Evolutionary conservation across 2,888 invertebrate species (phyloP).

Genomic region (Alloplasta piceator): DNA sequence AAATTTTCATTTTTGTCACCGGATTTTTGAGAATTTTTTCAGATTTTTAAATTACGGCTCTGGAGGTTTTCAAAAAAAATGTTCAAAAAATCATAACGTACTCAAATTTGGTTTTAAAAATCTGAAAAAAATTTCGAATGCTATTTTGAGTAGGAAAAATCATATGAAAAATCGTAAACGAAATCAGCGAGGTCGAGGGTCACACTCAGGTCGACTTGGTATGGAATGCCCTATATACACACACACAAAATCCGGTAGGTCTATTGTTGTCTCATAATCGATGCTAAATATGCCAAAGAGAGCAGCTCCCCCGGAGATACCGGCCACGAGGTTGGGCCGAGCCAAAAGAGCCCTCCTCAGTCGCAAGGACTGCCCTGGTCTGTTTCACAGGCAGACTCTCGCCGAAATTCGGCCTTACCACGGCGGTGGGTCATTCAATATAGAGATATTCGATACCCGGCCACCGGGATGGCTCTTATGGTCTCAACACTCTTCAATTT

Average conservation of each 20-base stretch:
- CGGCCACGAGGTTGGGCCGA: slow-evolving; percentile 62
- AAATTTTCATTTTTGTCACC: too few species aligned
- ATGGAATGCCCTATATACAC: too few species aligned
- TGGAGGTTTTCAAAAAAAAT: too few species aligned
- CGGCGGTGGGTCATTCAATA: slow-evolving; percentile 64
- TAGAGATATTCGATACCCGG: slow-evolving; percentile 74
- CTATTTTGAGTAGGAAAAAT: too few species aligned
- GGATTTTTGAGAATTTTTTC: too few species aligned
- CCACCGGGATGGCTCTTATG: slow-evolving; percentile 52
- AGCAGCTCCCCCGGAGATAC: slow-evolving; percentile 36
- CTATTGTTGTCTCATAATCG: slow-evolving; percentile 80
- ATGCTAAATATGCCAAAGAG: slow-evolving; percentile 76
- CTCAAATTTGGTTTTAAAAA: too few species aligned
- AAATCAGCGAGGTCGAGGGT: too few species aligned
- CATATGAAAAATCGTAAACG: too few species aligned
- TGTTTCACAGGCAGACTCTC: slow-evolving; percentile 25
- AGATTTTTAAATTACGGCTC: too few species aligned
- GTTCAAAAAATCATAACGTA: too few species aligned
- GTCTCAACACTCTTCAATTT: slow-evolving; percentile 53
- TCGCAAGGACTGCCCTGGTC: slow-evolving; percentile 19
- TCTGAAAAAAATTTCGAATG: too few species aligned
- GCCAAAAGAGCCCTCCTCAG: slow-evolving; percentile 9
- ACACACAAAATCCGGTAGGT: slow-evolving; percentile 73
- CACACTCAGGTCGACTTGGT: too few species aligned
- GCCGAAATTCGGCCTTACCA: neutral